phyloP scores from a whole-genome alignment of 2,113 vertebrate species.

The Macrotis lagotis region DNA sequence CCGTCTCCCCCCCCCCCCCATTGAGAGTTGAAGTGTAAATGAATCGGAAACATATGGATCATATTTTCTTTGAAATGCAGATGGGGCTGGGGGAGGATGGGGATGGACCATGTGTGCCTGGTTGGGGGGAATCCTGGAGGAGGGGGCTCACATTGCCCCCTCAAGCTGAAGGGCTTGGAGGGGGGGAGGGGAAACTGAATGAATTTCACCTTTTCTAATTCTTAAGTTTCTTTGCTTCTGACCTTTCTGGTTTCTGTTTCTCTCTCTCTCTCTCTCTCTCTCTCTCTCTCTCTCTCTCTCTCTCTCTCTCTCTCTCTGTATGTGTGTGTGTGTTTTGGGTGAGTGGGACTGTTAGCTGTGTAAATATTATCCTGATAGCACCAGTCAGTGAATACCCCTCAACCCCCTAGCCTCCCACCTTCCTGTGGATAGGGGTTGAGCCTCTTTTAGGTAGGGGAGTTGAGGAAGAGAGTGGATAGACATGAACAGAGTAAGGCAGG shows the following conservation, averaged over 20 bases:
- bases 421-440: constrained; percentile 52
- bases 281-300: neutral
- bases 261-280: neutral
- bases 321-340: neutral
- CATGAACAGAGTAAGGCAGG: neutral
- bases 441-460: neutral
- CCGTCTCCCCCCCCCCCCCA: constrained; percentile 29
- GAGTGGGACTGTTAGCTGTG: constrained; percentile 43
- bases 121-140: constrained; percentile 64
- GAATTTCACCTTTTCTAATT: neutral
- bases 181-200: constrained; percentile 7
- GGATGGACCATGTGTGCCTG: constrained; percentile 72
- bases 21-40: constrained; percentile 79
- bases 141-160: constrained; percentile 62
- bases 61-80: constrained; percentile 81
- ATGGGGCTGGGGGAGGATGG: constrained; percentile 56
- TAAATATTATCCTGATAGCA: constrained; percentile 62
- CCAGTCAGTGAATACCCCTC: constrained; percentile 46
- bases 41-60: constrained; percentile 79
- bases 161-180: constrained; percentile 22
- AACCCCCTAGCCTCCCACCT: constrained; percentile 44
- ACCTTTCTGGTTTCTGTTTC: neutral
- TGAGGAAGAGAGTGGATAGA: neutral
- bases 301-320: neutral
- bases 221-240: neutral